These are phyloP conservation scores for Drosophila acutilabella DNA, from an alignment of 2,888 invertebrate species.

Conservation along the genomic window DNA sequence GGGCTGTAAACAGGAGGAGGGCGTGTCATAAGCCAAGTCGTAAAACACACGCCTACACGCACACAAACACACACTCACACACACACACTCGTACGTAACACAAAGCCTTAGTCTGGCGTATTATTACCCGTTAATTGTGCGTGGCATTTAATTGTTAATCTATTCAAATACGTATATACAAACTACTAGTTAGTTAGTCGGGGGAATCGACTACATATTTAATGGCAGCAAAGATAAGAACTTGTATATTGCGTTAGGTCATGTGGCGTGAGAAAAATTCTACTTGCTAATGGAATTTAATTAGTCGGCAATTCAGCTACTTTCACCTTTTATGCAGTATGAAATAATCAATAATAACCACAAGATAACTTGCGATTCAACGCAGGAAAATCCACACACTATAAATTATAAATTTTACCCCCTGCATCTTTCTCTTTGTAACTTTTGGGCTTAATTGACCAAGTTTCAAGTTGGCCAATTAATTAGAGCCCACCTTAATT, in stretches of 20 bases:
- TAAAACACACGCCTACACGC: constrained; percentile 50
- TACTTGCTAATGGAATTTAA: constrained; percentile 56
- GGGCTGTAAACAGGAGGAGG: constrained; percentile 11
- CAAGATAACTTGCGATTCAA: constrained; percentile 3
- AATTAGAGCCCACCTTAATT: constrained; percentile 12
- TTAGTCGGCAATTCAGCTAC: constrained; percentile 39
- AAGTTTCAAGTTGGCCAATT: constrained; percentile 12
- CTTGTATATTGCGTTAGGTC: constrained; percentile 35
- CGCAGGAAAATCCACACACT: not conserved
- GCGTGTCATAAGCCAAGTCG: constrained; percentile 58
- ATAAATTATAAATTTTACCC: not conserved
- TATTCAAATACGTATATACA: constrained; percentile 35
- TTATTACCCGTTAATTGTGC: constrained; percentile 75
- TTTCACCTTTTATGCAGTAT: not conserved
- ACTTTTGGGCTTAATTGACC: constrained; percentile 3
- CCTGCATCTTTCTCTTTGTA: not conserved
- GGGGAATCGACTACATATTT: constrained; percentile 1
- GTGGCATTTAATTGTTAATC: constrained; percentile 77
- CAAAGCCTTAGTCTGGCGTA: constrained; percentile 34
- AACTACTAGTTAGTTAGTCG: not conserved
- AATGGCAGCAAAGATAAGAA: constrained; percentile 47
- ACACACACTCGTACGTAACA: constrained; percentile 7
- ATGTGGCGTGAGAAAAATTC: constrained; percentile 38
- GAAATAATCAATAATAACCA: constrained; percentile 39
- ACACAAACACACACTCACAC: constrained; percentile 15